Base-by-base conservation (phyloP, 2,797 vertebrate species). In the Xenops minutus region DNA sequence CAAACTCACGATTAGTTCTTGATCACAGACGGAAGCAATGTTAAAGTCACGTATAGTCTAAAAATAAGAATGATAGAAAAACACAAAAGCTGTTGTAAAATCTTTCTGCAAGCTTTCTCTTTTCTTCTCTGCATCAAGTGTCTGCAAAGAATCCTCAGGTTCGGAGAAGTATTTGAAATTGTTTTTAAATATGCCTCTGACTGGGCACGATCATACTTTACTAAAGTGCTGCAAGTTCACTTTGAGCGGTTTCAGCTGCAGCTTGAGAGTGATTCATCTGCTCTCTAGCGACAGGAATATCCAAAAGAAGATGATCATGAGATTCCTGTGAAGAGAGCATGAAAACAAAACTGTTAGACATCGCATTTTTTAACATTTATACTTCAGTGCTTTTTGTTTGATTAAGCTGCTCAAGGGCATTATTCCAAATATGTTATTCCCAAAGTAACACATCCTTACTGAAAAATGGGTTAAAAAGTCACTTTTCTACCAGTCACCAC, bases 191-290 rank as follows among this genome's bases (percentile, higher is more conserved):
- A 9, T 43, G 98, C 98, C 98, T 98, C 98, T 71, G 97, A 95
- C 61, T 98, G 98, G 78, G 96, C 93, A 77, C 67, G 97, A 74
- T 98, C 98, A 74, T 98, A 97, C 95, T 98, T 98, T 92, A 98
- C 97, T 62, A 96, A 94, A 98, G 96, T 5, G 98, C 98, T 29
- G 98, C 98, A 46, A 98, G 97, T 75, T 99, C 98, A 92, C 98
- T 98, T n/a, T 93, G 97, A 49, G 98, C 97, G 22, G 95, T 96
- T 97, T 98, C 98, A 20, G 98, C 98, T 79, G 97, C 95, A 93
- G 97, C 95, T 91, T 97, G 96, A 91, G 98, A 98, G 80, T 81
- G 97, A 85, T 96, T 98, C 86, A 98, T 95, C 36, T 98, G 98
- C 79, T 98, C 98, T 90, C 97, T 96, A 51, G 96, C 85, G 67